Evolutionary conservation across 2,888 invertebrate species (phyloP), one percentile per base, ranked within the genome.

Genomic region (Melikaiella ostensackeni): DNA sequence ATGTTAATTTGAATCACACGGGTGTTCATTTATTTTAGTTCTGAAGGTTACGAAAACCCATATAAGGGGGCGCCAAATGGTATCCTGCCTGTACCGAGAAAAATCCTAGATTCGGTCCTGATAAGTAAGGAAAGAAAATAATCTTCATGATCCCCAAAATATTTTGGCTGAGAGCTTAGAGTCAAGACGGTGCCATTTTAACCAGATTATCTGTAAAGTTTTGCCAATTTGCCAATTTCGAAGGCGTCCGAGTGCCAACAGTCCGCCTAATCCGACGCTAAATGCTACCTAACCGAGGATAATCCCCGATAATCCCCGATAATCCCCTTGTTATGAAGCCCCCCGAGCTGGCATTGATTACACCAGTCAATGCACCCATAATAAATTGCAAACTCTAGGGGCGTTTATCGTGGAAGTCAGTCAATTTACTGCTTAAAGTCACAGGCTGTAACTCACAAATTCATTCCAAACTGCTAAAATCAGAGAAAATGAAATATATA

Each of bases 231-330:
- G 66, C 46, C 50, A 70, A 70, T 70, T 70, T 46, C 11, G 16
- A 50, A 70, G 66, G 30, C 46, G 16, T 19, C 46, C 11, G 66
- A 70, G 66, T 70, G 46, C 50, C 66, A 70, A 70, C 66, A 70
- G 30, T 70, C 46, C 66, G 66, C 30, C 66, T 70, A 70, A 70
- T 70, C 66, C 66, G 66, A 46, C 30, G n/a, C 46, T 70, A 70
- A 70, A 24, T 46, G 30, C 50, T 27, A 27, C 50, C 27, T 70
- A n/a, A 70, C 46, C 50, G 11, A 11, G 30, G 46, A 46, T 70
- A 66, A 70, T 70, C 46, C 46, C 66, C 24, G 27, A 70, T 50
- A 70, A 70, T 70, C 66, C 46, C 66, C 42, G 27, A 70, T 50
- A 70, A 70, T 70, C 66, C 66, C 30, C 66, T 50, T 70, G 66